Conservation (phyloP, 2,888 invertebrate genomes). For the Megalurothrips usitatus region DNA sequence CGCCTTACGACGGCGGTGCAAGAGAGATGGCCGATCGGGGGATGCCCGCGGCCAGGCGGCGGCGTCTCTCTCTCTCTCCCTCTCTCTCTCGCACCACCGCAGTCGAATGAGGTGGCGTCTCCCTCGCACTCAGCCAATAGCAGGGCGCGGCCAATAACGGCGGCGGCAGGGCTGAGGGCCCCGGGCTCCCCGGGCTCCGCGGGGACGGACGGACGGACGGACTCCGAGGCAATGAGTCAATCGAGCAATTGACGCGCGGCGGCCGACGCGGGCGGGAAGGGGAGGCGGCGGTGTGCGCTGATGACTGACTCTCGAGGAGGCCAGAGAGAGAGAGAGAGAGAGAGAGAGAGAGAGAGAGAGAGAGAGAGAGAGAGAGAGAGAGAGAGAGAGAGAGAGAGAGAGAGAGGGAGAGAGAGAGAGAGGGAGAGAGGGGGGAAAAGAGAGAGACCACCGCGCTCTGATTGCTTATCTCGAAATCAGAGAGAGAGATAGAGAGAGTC, state of each 20-base stretch:
- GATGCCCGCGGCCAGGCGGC: too few relatives aligned
- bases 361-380: not conserved
- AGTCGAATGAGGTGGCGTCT: too few relatives aligned
- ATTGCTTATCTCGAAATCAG: conserved; percentile 16
- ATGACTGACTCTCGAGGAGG: not conserved
- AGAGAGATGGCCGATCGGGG: too few relatives aligned
- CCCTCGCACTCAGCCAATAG: not conserved
- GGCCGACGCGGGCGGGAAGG: not conserved
- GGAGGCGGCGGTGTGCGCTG: not conserved
- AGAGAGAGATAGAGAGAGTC: not conserved
- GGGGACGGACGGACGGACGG: not conserved
- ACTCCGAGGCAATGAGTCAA: not conserved
- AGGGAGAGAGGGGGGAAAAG: too few relatives aligned
- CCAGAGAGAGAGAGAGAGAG: not conserved
- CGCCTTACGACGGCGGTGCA: too few relatives aligned
- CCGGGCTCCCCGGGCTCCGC: too few relatives aligned
- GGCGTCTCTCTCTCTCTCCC: too few relatives aligned
- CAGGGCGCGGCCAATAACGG: not conserved
- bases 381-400: not conserved
- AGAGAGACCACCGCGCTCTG: not conserved
- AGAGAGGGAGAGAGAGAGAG: not conserved
- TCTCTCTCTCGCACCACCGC: too few relatives aligned
- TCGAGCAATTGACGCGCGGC: conserved; percentile 16
- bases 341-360: not conserved
- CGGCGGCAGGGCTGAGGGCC: too few relatives aligned